Evolutionary conservation across 2,797 vertebrate genomes (phyloP), one percentile per base, ranked within the genome.

Genomic region (Falco rusticolus): DNA sequence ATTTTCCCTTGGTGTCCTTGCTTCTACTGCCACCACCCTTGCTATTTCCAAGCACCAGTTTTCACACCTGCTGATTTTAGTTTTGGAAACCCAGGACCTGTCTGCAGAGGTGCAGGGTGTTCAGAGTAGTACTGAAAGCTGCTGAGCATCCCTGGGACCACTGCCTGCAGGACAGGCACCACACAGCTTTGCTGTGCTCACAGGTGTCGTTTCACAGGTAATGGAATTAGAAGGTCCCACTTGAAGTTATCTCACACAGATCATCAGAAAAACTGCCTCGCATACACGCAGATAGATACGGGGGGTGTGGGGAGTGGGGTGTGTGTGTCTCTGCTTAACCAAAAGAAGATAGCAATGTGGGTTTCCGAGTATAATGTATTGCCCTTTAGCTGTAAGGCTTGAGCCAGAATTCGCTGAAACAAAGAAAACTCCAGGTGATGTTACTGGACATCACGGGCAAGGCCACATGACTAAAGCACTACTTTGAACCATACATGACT

Each of bases 291-390:
- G 8, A 59, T 24, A 14, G 10, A 59, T 24, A 14, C 0, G 15
- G 17, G 29, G 34, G 13, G 16, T 39, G 37, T 11, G 11, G 13
- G 41, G 41, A 15, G 41, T 41, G 41, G 41, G 41, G 13, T 13
- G 37, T 39, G 37, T 39, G 37, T 39, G 37, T 39, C 37, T 39
- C 37, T 39, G 37, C 37, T 39, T 39, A 39, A 39, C 37, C 37
- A 39, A 68, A 68, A 43, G 13, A 50, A 50, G 61, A 75, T 1
- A 2, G 19, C 18, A 61, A 13, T 0, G 9, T 16, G 41, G 8
- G 28, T 15, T 61, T 69, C 69, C 1, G 0, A 33, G 33, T 33
- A 7, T 9, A 28, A 50, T 1, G 0, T 13, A 8, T 18, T 71
- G 45, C 34, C 45, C 59, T 47, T 47, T 19, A 15, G 39, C 54